Percentiles rank a stretch among this genome's conserved stretches.
phyloP scores from a whole-genome alignment of 1,140 invertebrate genomes.

The Episyrphus balteatus region DNA sequence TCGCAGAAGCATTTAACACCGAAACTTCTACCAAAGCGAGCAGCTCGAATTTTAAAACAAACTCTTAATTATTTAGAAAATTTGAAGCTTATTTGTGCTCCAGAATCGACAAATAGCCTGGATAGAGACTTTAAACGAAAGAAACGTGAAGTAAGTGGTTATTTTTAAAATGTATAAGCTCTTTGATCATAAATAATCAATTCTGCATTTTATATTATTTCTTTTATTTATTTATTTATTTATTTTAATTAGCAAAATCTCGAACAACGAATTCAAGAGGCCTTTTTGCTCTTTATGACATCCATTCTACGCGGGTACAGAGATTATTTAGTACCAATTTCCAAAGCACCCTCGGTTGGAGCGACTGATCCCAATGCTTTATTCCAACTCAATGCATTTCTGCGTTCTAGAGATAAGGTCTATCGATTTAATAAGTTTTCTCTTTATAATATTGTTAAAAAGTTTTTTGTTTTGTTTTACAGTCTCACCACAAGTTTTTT shows the following conservation, averaged over 20 bases:
- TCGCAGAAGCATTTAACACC: conserved; percentile 70
- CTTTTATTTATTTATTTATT: conserved; percentile 6
- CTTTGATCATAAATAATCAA: no score
- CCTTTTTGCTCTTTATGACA: conserved; percentile 94
- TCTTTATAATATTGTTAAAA: conserved; percentile 2
- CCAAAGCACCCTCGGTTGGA: conserved; percentile 81
- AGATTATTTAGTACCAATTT: conserved; percentile 83
- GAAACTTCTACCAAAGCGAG: conserved; percentile 83
- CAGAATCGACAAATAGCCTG: conserved; percentile 45
- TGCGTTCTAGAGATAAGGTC: conserved; percentile 48
- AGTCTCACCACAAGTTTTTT: conserved; percentile 86
- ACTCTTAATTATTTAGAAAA: conserved; percentile 56
- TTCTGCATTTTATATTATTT: conserved; percentile 1
- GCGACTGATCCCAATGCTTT: conserved; percentile 90
- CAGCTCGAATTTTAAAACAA: conserved; percentile 64
- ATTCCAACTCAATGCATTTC: conserved; percentile 84
- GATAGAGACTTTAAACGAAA: conserved; percentile 48
- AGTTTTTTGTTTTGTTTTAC: conserved; percentile 40
- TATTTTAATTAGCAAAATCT: conserved; percentile 51
- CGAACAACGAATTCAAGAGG: conserved; percentile 92
- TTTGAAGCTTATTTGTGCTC: conserved; percentile 32
- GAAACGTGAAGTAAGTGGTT: conserved; percentile 38
- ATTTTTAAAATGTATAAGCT: not conserved
- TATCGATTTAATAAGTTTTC: conserved; percentile 1
- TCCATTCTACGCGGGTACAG: conserved; percentile 86